Conservation (phyloP, 2,113 vertebrate genomes). For the Murina feae region DNA sequence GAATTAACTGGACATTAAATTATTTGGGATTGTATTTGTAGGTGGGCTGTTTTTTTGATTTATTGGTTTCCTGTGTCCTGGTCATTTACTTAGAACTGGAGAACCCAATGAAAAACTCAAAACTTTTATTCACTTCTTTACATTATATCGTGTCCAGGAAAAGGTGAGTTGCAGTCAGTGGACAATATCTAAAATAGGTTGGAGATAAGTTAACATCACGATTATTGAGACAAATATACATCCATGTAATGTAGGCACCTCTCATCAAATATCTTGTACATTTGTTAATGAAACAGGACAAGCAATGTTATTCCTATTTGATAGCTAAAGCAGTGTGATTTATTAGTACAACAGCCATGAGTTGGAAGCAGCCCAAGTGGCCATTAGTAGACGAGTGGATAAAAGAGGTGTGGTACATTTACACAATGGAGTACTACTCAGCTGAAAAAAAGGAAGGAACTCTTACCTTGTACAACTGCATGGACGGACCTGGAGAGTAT, state of each 20-base stretch:
- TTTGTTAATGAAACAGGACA: not conserved
- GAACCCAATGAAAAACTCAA: slow-evolving; percentile 13
- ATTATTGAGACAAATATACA: not conserved
- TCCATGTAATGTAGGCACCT: not conserved
- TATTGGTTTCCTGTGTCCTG: not conserved
- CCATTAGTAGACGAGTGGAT: not conserved
- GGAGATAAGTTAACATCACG: not conserved
- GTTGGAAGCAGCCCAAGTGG: not conserved
- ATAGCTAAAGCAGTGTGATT: not conserved
- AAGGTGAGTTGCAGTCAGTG: not conserved
- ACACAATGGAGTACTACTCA: not conserved
- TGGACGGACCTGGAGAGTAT: not conserved
- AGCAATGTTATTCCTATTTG: not conserved
- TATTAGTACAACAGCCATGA: not conserved
- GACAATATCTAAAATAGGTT: not conserved
- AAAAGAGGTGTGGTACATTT: not conserved
- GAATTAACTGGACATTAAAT: not conserved
- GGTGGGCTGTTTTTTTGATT: not conserved
- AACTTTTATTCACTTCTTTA: slow-evolving; percentile 23
- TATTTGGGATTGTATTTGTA: slow-evolving; percentile 7
- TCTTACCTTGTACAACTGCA: not conserved
- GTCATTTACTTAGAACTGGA: slow-evolving; percentile 2
- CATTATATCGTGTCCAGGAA: not conserved
- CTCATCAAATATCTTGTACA: not conserved
- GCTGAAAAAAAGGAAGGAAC: not conserved